Conservation (phyloP, 2,797 vertebrate genomes). For the Rousettus madagascariensis region DNA sequence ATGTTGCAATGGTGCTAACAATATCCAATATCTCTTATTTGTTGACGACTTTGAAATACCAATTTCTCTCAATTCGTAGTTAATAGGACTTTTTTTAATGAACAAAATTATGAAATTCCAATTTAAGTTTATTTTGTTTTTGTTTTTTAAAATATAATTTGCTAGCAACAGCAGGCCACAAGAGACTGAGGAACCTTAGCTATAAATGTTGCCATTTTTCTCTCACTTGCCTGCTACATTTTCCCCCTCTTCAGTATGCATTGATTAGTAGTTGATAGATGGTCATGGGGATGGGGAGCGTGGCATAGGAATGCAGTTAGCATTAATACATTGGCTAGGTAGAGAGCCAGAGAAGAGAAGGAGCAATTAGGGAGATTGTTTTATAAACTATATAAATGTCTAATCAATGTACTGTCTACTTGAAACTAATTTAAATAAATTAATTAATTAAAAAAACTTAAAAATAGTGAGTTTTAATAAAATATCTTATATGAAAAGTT, state of each 20-base stretch:
- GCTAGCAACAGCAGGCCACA: neutral
- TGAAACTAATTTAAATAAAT: no score
- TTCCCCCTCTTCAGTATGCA: neutral
- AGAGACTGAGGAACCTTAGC: neutral
- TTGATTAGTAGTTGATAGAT: neutral
- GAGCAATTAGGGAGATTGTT: no score
- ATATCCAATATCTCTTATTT: neutral
- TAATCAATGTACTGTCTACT: no score
- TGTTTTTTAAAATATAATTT: neutral
- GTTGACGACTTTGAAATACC: neutral
- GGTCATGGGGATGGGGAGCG: no score
- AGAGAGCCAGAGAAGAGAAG: no score
- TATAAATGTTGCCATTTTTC: neutral
- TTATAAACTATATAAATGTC: no score
- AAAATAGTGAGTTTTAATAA: neutral
- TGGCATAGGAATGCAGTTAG: no score
- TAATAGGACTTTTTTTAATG: neutral
- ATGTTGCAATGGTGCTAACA: neutral
- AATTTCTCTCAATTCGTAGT: neutral
- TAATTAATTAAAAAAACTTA: no score
- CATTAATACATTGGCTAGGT: no score
- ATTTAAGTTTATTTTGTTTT: neutral
- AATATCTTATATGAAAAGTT: neutral
- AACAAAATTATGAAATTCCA: neutral
- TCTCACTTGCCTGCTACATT: neutral